A percentile compares a stretch with the other conserved stretches of the same genome.
phyloP scores from a whole-genome alignment of 2,797 vertebrate species.

The Alectoris magna region DNA sequence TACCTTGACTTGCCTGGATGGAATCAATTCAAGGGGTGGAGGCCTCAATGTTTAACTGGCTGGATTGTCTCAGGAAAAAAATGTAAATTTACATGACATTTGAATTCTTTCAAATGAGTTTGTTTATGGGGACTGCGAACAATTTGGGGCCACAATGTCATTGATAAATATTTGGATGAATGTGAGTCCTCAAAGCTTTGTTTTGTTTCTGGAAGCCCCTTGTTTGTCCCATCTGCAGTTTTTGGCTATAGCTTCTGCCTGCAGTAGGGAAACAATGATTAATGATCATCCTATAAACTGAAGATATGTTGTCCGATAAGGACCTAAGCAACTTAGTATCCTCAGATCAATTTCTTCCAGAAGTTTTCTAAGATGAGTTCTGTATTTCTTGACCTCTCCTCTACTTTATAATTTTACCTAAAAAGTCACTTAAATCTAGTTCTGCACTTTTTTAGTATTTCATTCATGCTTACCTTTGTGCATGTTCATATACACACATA shows the following conservation, averaged over 20 bases:
- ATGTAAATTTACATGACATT: background rate
- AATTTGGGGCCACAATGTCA: background rate
- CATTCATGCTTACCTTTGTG: background rate
- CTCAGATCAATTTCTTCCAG: background rate
- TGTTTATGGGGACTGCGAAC: background rate
- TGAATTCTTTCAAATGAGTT: background rate
- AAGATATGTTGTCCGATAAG: background rate
- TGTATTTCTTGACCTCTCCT: background rate
- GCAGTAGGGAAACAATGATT: background rate
- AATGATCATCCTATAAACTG: background rate
- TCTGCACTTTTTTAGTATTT: background rate
- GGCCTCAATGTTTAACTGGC: background rate
- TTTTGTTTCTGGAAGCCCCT: background rate
- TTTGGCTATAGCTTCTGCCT: background rate
- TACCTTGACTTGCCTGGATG: background rate
- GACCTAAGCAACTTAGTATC: background rate
- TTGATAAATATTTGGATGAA: conserved; percentile 12
- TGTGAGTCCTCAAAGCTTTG: background rate
- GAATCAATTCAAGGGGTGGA: background rate
- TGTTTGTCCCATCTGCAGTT: background rate
- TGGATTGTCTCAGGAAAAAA: background rate
- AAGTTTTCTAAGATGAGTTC: background rate
- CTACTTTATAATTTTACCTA: background rate
- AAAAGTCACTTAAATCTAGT: background rate
- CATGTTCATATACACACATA: background rate